Evolutionary conservation across 2,888 invertebrate species (phyloP).

Genomic region (Drosophila buzzatii): DNA sequence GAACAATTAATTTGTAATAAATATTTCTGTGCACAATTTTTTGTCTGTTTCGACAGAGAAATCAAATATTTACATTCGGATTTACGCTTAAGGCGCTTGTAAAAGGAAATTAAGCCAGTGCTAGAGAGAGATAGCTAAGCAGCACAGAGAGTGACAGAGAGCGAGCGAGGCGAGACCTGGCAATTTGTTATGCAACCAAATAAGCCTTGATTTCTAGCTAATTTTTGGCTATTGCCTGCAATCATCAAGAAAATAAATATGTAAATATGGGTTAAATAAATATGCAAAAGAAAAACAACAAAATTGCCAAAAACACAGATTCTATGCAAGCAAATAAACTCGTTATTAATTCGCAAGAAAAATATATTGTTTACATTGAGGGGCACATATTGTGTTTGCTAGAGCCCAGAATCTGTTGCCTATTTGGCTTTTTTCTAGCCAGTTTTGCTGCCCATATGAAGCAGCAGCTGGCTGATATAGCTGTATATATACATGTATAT

Average conservation of each 20-base stretch:
- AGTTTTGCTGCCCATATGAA: too few species aligned
- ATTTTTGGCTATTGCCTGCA: conserved; percentile 4
- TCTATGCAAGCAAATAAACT: neutral
- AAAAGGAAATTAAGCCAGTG: neutral
- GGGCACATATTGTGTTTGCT: neutral
- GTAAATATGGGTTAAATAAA: conserved; percentile 1
- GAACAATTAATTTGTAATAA: conserved; percentile 43
- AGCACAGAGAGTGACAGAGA: neutral
- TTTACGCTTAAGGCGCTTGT: conserved; percentile 9
- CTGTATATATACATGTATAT: too few species aligned
- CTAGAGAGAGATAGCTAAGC: too few species aligned
- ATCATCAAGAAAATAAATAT: neutral
- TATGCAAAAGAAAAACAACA: conserved; percentile 1
- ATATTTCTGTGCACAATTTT: conserved; percentile 25
- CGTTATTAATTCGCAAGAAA: neutral
- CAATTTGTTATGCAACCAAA: neutral
- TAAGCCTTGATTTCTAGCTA: neutral
- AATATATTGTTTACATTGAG: conserved; percentile 3
- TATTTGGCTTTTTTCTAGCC: neutral
- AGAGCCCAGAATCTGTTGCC: neutral
- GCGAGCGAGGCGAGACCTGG: neutral
- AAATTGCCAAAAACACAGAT: neutral
- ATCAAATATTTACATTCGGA: conserved; percentile 32
- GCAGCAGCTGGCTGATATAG: too few species aligned
- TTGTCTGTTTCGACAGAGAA: neutral